Percentiles rank a stretch among this genome's conserved stretches.
phyloP scores from a whole-genome alignment of 1,140 invertebrate genomes.

The Eupeodes corollae region DNA sequence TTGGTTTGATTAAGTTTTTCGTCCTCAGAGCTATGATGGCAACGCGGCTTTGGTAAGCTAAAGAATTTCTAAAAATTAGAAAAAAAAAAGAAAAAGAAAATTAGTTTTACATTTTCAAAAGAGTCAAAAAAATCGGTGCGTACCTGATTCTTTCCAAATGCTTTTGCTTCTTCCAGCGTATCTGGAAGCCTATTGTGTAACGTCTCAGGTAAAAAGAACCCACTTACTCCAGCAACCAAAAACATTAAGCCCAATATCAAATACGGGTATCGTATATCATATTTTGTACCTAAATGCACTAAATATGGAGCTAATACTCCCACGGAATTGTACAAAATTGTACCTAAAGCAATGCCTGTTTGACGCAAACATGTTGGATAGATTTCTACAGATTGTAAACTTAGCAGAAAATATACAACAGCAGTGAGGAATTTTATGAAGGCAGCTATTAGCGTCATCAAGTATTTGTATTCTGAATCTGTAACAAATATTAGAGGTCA shows the following conservation, averaged over 20 bases:
- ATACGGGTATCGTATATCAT: conserved; percentile 42
- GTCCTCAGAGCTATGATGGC: background rate
- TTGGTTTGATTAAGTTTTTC: conserved; percentile 19
- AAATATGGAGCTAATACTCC: conserved; percentile 59
- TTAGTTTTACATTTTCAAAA: background rate
- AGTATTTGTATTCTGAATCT: conserved; percentile 30
- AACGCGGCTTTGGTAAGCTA: conserved; percentile 30
- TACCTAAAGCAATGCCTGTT: conserved; percentile 50
- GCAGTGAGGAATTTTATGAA: conserved; percentile 50
- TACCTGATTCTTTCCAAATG: conserved; percentile 52
- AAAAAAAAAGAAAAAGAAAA: conserved; percentile 17
- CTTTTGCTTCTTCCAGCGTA: conserved; percentile 55
- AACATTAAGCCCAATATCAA: conserved; percentile 44
- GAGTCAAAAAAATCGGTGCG: conserved; percentile 4
- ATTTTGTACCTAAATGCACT: conserved; percentile 46
- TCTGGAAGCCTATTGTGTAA: conserved; percentile 56
- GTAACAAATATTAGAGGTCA: no score
- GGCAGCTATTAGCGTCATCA: conserved; percentile 40
- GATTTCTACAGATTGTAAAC: conserved; percentile 51
- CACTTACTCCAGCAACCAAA: conserved; percentile 43
- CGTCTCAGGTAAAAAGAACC: conserved; percentile 58
- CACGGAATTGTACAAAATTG: conserved; percentile 45
- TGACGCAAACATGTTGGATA: conserved; percentile 57
- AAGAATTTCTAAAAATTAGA: conserved; percentile 38
- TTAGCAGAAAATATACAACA: conserved; percentile 50